These are phyloP conservation scores for Otolemur crassicaudatus DNA, from an alignment of 2,797 vertebrate species.

Conservation along the genomic window DNA sequence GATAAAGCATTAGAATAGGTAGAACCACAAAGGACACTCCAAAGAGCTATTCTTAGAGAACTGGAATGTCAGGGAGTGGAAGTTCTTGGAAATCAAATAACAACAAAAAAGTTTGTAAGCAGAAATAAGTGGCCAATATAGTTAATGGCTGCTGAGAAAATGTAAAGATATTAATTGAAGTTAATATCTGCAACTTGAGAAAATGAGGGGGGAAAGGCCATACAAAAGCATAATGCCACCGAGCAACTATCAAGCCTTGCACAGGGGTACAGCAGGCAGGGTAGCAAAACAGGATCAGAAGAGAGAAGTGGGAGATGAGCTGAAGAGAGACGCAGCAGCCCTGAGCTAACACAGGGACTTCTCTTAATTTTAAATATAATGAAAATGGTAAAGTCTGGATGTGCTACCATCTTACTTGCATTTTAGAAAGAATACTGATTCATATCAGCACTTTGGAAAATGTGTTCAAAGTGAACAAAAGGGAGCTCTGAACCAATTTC, in stretches of 20 bases:
- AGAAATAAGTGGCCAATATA: not conserved
- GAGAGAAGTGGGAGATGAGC: not conserved
- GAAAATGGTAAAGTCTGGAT: not conserved
- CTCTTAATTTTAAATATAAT: not conserved
- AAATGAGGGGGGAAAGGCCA: not conserved
- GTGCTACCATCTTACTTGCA: not conserved
- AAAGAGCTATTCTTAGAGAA: not conserved
- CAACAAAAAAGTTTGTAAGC: not conserved
- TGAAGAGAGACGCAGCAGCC: not conserved
- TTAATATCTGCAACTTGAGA: not conserved
- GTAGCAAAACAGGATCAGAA: not conserved
- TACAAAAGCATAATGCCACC: not conserved
- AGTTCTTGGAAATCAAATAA: not conserved
- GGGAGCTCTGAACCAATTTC: not conserved
- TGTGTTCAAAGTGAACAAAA: not conserved
- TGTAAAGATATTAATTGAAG: not conserved
- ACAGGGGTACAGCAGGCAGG: accelerated
- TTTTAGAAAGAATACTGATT: constrained; percentile 10
- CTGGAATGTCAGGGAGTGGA: not conserved
- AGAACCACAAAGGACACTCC: not conserved
- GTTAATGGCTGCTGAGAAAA: not conserved
- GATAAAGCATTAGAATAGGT: not conserved
- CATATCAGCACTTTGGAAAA: not conserved
- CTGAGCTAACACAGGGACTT: not conserved
- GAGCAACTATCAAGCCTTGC: not conserved